Base-by-base conservation (phyloP, 35 echinoderm and acorn worm genomes). In the Acanthaster planci region DNA sequence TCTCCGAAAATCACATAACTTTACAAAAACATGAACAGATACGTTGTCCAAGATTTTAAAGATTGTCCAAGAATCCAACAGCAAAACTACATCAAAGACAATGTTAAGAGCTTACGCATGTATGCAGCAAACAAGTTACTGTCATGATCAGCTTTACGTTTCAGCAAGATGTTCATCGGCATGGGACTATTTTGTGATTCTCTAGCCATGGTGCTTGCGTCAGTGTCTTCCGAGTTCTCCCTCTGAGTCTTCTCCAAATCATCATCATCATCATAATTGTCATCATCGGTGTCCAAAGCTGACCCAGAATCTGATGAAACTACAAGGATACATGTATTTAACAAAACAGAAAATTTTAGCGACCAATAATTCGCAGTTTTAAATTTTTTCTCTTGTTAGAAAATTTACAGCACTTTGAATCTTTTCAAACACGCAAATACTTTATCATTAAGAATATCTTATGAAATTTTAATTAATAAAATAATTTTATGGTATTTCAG, bases 151-250 rank as follows among this genome's bases (percentile, higher is more conserved):
- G 60, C 52, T 22, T 67, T 39, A 55, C 84, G 37, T 36, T 79
- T 78, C 55, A 87, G 76, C 14, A 85, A 50, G 64, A 80, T 15
- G 4, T 77, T 51, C 54, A 77, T 83, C 6, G 89, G 79, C 51
- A 90, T 80, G 39, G 85, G 81, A 86, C 89, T 80, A 76, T 84
- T 60, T 39, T 82, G 53, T 4, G 84, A 86, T 39, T 92, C 90
- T 77, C 59, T 40, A 36, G 79, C 76, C 82, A 77, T 44, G 77
- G 88, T 21, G 31, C 77, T 87, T 17, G 58, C 37, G 89, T 95
- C 88, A n/a, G 60, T 58, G 76, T 59, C 81, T 34, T 77, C 84
- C 60, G 52, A 79, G 52, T 56, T 59, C 42, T 42, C 85, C 26
- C 35, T 22, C 55, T 36, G 9, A 42, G n/a, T 56, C 86, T 38